phyloP scores from a whole-genome alignment of 53 echinoderm and acorn worm species.

The Temnopleurus reevesii region DNA sequence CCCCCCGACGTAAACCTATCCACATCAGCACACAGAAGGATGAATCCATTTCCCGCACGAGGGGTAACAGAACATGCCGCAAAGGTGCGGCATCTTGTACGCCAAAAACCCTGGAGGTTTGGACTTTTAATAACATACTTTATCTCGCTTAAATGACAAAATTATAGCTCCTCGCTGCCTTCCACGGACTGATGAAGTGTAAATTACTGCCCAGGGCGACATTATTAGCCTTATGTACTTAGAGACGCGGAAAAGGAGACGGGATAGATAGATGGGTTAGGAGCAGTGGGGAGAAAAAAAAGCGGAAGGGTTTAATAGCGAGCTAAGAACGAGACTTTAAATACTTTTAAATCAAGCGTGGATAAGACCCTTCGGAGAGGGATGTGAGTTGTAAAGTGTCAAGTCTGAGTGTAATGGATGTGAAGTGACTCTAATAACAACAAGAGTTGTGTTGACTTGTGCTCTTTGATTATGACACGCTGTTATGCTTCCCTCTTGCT shows the following conservation, averaged over 20 bases:
- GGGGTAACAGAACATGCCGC: background rate
- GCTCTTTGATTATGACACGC: slow-evolving; percentile 31
- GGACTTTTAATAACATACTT: slow-evolving; percentile 46
- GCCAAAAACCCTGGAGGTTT: slow-evolving; percentile 21
- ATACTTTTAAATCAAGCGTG: slow-evolving; percentile 54
- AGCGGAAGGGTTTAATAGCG: slow-evolving; percentile 11
- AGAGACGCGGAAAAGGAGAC: background rate
- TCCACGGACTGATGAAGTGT: slow-evolving; percentile 36
- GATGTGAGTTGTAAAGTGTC: slow-evolving; percentile 24
- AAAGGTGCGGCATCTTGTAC: slow-evolving; percentile 24
- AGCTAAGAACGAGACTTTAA: slow-evolving; percentile 56
- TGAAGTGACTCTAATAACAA: background rate
- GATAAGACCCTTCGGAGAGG: slow-evolving; percentile 4
- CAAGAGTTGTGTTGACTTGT: slow-evolving; percentile 37
- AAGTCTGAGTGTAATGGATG: background rate
- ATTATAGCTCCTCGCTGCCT: slow-evolving; percentile 39
- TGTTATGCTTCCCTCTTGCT: background rate
- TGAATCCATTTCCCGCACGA: background rate
- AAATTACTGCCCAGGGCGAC: slow-evolving; percentile 59
- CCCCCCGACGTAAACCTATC: slow-evolving; percentile 8
- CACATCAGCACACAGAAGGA: background rate
- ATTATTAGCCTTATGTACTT: slow-evolving; percentile 1
- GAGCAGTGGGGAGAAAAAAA: background rate
- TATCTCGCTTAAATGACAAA: slow-evolving; percentile 64
- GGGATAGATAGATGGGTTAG: background rate